These are phyloP conservation scores for Mactromeris polynyma DNA, from an alignment of 2,888 invertebrate species.

Conservation along the genomic window DNA sequence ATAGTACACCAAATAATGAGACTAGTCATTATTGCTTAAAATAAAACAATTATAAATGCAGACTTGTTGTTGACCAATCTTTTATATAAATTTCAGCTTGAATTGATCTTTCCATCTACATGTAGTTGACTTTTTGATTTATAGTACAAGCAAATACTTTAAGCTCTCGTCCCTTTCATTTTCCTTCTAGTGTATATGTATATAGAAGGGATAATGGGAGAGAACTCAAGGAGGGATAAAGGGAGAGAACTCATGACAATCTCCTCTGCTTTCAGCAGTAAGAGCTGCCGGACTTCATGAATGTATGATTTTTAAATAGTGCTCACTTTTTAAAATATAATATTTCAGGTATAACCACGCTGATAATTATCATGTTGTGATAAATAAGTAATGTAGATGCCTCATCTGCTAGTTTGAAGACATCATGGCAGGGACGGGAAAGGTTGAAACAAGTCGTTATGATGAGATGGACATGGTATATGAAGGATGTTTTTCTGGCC, in stretches of 20 bases:
- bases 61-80: too few species aligned
- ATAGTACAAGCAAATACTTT: too few species aligned
- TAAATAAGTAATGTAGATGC: neutral
- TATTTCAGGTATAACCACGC: neutral
- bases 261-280: neutral
- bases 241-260: neutral
- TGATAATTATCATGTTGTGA: too few species aligned
- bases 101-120: too few species aligned
- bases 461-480: conserved; percentile 50
- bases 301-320: neutral
- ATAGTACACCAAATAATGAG: too few species aligned
- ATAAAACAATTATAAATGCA: too few species aligned
- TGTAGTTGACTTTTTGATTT: too few species aligned
- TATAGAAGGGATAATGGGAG: neutral
- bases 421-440: neutral
- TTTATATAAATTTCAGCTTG: too few species aligned
- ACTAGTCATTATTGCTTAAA: too few species aligned
- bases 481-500: conserved; percentile 60
- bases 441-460: neutral
- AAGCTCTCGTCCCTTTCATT: too few species aligned
- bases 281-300: neutral
- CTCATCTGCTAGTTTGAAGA: neutral
- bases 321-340: neutral
- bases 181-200: too few species aligned
- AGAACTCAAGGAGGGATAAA: neutral